phyloP scores from a whole-genome alignment of 2,797 vertebrate genomes.

The Phrynocephalus forsythii region DNA sequence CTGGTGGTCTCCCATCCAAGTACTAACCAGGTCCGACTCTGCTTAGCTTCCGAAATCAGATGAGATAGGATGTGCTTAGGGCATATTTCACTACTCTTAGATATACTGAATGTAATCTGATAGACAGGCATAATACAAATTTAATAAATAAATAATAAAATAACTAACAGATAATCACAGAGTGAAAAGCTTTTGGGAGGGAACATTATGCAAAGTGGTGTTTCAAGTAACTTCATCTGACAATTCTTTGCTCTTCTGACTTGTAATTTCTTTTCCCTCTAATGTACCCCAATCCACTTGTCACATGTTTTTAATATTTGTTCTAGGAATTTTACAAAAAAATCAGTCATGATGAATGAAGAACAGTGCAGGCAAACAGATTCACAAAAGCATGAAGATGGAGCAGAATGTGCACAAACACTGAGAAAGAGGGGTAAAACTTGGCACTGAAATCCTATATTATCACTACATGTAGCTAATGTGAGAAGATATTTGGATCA shows the following conservation, averaged over 20 bases:
- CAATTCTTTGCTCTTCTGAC: constrained; percentile 69
- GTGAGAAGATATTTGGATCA: constrained; percentile 29
- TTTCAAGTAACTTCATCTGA: constrained; percentile 76
- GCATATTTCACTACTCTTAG: not conserved
- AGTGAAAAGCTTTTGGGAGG: constrained; percentile 27
- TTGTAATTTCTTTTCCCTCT: constrained; percentile 64
- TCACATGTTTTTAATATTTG: constrained; percentile 77
- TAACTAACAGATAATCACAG: not conserved
- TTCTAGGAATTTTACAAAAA: constrained; percentile 52
- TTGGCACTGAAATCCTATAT: constrained; percentile 6
- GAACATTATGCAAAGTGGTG: constrained; percentile 55
- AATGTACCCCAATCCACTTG: constrained; percentile 68
- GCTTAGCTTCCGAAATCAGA: no score
- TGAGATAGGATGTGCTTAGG: no score
- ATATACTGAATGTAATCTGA: not conserved
- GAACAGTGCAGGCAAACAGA: constrained; percentile 64
- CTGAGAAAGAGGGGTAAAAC: not conserved
- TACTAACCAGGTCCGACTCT: no score
- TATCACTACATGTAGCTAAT: constrained; percentile 3
- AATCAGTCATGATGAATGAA: constrained; percentile 74
- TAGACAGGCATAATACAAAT: not conserved
- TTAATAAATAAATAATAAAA: not conserved
- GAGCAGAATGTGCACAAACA: constrained; percentile 36
- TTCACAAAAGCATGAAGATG: constrained; percentile 56
- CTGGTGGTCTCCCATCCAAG: no score